Conservation (phyloP, 2,888 invertebrate genomes). For the Hyalella azteca region DNA sequence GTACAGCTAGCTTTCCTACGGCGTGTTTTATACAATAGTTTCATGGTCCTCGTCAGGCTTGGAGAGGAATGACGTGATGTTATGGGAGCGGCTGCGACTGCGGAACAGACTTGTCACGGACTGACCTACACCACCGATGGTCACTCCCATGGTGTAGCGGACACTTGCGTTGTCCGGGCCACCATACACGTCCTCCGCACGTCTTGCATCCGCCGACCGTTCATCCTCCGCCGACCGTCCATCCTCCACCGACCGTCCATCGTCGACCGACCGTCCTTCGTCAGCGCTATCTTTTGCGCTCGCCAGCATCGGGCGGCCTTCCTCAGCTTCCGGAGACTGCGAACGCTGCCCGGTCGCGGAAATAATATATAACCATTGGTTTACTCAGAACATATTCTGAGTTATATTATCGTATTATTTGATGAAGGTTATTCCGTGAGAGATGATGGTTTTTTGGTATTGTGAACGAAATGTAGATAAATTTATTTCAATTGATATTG, state of each 20-base stretch:
- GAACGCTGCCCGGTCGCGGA: too few species aligned
- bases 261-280: neutral
- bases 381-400: too few species aligned
- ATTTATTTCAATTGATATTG: too few species aligned
- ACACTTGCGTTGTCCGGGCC: neutral
- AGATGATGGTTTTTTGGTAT: too few species aligned
- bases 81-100: neutral
- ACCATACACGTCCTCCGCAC: neutral
- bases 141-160: constrained; percentile 26
- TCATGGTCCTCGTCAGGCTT: constrained; percentile 7
- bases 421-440: too few species aligned
- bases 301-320: neutral
- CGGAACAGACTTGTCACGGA: constrained; percentile 28
- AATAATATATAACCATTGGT: too few species aligned
- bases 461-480: too few species aligned
- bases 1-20: neutral
- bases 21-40: constrained; percentile 27
- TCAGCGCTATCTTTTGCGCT: too few species aligned
- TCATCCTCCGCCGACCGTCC: neutral
- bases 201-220: neutral
- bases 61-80: constrained; percentile 1
- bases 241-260: too few species aligned
- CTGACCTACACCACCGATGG: constrained; percentile 30
- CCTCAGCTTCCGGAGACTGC: neutral
- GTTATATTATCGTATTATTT: too few species aligned